phyloP scores from a whole-genome alignment of 2,113 vertebrate species.

The Struthidea cinerea region DNA sequence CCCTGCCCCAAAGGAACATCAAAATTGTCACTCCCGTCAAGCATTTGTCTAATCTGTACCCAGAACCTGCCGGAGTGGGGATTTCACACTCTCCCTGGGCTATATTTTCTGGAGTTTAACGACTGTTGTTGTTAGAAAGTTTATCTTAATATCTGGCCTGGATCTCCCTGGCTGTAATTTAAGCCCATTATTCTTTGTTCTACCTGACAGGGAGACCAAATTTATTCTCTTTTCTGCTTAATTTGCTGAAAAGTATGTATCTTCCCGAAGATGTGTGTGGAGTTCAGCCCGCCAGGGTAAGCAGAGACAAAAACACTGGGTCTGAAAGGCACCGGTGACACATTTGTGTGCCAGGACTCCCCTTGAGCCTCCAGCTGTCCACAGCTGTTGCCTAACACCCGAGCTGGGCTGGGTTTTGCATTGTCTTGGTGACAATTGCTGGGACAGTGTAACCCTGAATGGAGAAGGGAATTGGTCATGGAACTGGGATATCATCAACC shows the following conservation, averaged over 20 bases:
- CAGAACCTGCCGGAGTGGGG: neutral
- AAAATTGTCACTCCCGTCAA: constrained; percentile 5
- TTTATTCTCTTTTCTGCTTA: neutral
- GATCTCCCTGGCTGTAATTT: neutral
- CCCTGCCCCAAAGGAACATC: constrained; percentile 12
- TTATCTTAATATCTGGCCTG: neutral
- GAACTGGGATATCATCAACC: too few species aligned
- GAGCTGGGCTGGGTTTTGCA: neutral
- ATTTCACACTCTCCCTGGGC: neutral
- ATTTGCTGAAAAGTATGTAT: neutral
- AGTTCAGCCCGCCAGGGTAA: neutral
- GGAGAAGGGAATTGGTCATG: neutral
- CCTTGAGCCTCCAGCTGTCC: neutral
- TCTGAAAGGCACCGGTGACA: rapidly evolving
- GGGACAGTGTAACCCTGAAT: neutral
- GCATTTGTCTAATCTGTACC: neutral
- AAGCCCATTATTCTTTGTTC: constrained; percentile 7
- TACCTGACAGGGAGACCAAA: neutral
- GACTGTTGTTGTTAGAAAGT: neutral
- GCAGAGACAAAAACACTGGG: neutral
- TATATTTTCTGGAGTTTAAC: neutral
- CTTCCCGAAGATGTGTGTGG: neutral
- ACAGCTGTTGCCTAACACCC: rapidly evolving
- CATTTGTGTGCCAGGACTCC: too few species aligned
- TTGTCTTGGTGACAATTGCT: neutral